Evolutionary conservation across 2,888 invertebrate species (phyloP).

Genomic region (Opisthograptis luteolata): DNA sequence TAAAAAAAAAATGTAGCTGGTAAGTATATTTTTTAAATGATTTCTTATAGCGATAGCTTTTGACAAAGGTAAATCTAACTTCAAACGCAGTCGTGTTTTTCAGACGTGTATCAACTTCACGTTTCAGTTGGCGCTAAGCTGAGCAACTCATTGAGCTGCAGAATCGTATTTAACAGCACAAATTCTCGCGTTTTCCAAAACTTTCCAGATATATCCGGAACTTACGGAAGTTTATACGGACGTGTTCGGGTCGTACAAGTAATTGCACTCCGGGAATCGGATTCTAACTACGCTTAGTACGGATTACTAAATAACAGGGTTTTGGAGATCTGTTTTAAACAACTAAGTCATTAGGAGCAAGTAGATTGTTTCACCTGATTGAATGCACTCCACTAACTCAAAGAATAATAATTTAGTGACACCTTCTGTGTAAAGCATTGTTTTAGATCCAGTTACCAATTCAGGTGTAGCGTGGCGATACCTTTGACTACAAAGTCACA

Average conservation of each 20-base stretch:
- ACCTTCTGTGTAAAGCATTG: too few species aligned
- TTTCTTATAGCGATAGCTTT: not conserved
- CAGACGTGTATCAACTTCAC: not conserved
- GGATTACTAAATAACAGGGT: too few species aligned
- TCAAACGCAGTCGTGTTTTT: slow-evolving; percentile 3
- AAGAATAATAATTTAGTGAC: too few species aligned
- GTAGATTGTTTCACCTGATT: too few species aligned
- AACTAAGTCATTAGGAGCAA: too few species aligned
- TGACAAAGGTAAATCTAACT: slow-evolving; percentile 10
- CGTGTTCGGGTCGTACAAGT: slow-evolving; percentile 24
- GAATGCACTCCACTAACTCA: too few species aligned
- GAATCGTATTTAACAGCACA: slow-evolving; percentile 1
- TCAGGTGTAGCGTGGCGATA: too few species aligned
- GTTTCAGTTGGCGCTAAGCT: slow-evolving; percentile 6
- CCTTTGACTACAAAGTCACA: too few species aligned
- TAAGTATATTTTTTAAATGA: too few species aligned
- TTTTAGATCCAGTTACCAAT: too few species aligned
- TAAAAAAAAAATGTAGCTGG: too few species aligned
- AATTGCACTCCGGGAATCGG: slow-evolving; percentile 22
- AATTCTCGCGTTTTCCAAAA: not conserved
- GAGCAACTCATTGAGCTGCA: not conserved
- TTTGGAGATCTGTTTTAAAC: too few species aligned
- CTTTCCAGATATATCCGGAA: slow-evolving; percentile 4
- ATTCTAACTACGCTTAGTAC: not conserved
- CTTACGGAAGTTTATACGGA: slow-evolving; percentile 5